phyloP scores from a whole-genome alignment of 1,140 invertebrate genomes.

The Zaprionus nigranus region DNA sequence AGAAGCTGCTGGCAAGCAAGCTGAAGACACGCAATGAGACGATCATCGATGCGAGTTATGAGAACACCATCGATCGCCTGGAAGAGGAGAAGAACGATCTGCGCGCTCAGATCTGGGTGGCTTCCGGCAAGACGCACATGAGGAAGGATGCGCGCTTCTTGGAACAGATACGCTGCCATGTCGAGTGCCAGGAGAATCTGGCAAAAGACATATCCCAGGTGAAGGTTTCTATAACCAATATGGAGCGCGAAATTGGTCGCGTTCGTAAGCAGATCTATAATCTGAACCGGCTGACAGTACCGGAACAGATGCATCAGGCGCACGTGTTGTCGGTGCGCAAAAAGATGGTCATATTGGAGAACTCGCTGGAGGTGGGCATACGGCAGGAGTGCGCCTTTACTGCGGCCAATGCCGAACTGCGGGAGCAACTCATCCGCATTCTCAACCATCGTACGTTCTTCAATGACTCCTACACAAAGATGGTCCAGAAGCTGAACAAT shows the following conservation, averaged over 20 bases:
- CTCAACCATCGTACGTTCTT: constrained; percentile 71
- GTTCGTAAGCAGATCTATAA: constrained; percentile 69
- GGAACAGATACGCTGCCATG: constrained; percentile 65
- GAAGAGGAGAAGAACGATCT: constrained; percentile 74
- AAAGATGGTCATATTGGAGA: constrained; percentile 69
- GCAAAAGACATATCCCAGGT: constrained; percentile 57
- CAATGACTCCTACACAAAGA: constrained; percentile 69
- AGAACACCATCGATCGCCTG: constrained; percentile 75
- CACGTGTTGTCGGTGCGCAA: constrained; percentile 57
- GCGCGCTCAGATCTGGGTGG: constrained; percentile 79
- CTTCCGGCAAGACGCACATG: constrained; percentile 62
- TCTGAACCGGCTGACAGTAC: constrained; percentile 63
- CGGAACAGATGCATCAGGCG: constrained; percentile 65
- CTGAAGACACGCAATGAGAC: constrained; percentile 72
- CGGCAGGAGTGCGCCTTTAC: constrained; percentile 72
- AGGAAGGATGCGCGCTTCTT: constrained; percentile 50
- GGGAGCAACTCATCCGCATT: constrained; percentile 68
- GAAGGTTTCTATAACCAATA: constrained; percentile 66
- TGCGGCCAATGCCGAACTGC: constrained; percentile 61
- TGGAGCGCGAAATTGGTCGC: constrained; percentile 69
- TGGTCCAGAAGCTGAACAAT: constrained; percentile 74
- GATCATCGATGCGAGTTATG: constrained; percentile 73
- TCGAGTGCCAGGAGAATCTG: constrained; percentile 72
- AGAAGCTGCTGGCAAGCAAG: constrained; percentile 72
- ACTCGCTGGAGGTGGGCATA: constrained; percentile 65